phyloP scores from a whole-genome alignment of 2,113 vertebrate genomes.

The Phylloscopus trochiloides region DNA sequence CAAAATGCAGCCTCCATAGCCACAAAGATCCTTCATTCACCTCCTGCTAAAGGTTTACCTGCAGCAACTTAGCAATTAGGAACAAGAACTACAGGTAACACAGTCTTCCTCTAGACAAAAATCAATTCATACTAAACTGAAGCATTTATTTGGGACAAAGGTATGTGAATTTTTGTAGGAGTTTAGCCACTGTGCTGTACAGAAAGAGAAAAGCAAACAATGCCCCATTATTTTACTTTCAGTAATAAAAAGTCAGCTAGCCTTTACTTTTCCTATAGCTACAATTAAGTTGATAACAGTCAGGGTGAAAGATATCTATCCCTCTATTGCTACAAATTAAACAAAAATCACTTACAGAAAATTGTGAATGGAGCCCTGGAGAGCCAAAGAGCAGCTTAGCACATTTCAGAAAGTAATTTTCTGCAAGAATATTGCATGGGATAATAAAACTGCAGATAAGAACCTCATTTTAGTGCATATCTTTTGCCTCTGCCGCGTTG shows the following conservation, averaged over 20 bases:
- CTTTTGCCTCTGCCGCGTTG: conserved; percentile 29
- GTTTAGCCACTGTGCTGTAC: background rate
- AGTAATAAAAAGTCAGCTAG: background rate
- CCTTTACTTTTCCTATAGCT: conserved; percentile 18
- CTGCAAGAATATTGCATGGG: conserved; percentile 22
- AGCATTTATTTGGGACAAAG: background rate
- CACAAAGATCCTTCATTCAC: background rate
- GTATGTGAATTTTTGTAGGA: rapidly evolving
- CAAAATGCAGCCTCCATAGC: background rate
- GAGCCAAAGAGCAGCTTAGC: conserved; percentile 34
- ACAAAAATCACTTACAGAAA: conserved; percentile 57
- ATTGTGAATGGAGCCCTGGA: conserved; percentile 35
- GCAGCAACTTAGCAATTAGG: background rate
- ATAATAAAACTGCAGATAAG: conserved; percentile 58
- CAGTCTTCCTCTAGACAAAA: background rate
- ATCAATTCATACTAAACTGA: background rate
- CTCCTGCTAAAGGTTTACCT: background rate
- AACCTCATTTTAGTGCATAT: conserved; percentile 31
- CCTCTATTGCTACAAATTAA: conserved; percentile 45
- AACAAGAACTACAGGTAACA: background rate
- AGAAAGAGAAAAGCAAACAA: conserved; percentile 6
- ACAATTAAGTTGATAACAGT: conserved; percentile 26
- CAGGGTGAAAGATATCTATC: background rate
- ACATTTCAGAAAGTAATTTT: conserved; percentile 58
- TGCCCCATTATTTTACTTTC: background rate